phyloP scores from a whole-genome alignment of 2,888 invertebrate genomes.

The Ferdinandea cuprea region DNA sequence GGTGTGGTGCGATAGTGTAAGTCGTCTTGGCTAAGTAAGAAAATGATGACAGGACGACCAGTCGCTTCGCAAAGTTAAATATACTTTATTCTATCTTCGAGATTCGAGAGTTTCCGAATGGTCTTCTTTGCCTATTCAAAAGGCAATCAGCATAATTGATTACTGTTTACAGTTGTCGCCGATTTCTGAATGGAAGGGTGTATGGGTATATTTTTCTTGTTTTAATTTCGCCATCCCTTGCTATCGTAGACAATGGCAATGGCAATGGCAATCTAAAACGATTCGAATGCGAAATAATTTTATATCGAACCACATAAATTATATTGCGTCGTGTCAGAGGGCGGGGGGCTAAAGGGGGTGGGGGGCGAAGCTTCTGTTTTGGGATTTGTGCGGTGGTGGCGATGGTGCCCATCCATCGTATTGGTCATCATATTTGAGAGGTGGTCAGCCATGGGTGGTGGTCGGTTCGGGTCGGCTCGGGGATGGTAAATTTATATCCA shows the following conservation, averaged over 20 bases:
- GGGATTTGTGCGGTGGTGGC: constrained; percentile 36
- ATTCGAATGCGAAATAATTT: constrained; percentile 59
- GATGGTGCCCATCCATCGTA: constrained; percentile 33
- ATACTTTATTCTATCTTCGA: constrained; percentile 35
- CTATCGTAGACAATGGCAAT: neutral
- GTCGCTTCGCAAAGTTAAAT: constrained; percentile 21
- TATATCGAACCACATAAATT: constrained; percentile 64
- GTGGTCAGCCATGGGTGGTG: constrained; percentile 41
- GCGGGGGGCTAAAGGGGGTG: no score
- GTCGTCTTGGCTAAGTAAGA: no score
- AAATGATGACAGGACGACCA: constrained; percentile 13
- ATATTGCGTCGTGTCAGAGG: neutral
- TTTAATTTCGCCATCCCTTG: constrained; percentile 21
- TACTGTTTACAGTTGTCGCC: constrained; percentile 56
- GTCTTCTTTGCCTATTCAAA: constrained; percentile 38
- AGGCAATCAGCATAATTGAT: constrained; percentile 73
- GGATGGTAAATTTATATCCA: constrained; percentile 56
- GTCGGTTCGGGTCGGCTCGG: no score
- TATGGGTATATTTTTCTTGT: constrained; percentile 16
- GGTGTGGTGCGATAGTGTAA: no score
- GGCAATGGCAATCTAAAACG: constrained; percentile 23
- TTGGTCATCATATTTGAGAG: constrained; percentile 70
- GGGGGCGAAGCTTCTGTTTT: no score
- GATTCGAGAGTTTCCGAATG: neutral
- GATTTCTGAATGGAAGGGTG: neutral